Base-by-base conservation (phyloP, 2,888 invertebrate species). In the Drosophila borborema region DNA sequence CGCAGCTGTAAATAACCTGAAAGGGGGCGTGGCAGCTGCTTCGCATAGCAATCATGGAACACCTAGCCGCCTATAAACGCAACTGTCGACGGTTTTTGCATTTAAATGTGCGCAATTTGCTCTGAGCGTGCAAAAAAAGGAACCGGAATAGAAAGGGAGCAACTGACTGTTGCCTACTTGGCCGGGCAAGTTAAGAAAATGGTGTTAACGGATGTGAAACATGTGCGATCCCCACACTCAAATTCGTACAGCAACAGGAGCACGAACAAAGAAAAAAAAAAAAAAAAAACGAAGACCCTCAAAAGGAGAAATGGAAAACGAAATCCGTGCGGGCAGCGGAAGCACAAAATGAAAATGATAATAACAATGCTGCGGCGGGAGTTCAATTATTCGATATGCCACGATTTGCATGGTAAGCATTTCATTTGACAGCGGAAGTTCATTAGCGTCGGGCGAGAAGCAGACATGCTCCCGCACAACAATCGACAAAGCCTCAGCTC, bases 71-170 rank as follows among this genome's bases (percentile, higher is more conserved):
- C 62, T 65, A 77, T 67, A 66, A 78, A 71, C 76, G 72, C 67
- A 78, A 77, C 74, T 86, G 88, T 77, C 83, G 82, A 87, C 88
- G 76, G 76, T 87, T 83, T 83, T 87, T 84, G 80, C 89, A 86
- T 86, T 89, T 84, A 86, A 86, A 86, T 89, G 84, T 72, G 84
- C 72, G 79, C 81, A 85, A 85, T 85, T 85, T 85, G 70, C 71
- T 66, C 72, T 43, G 66, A 56, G 62, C 59, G 55, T 43, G 54
- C 34, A 60, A 67, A 65, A 70, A 3, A 20, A 20, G 1, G 8
- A 23, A 14, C 8, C 12, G 28, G 20, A 40, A 43, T 28, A 14
- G 31, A 12, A 18, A 28, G 36, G 16, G 40, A 48, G 28, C 16
- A 28, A 20, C 60, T 49, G 60, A 74, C 70, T 59, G 76, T 74